Percentiles rank a stretch among this genome's conserved stretches.
phyloP scores from a whole-genome alignment of 2,113 vertebrate genomes.

The Gavialis gangeticus region DNA sequence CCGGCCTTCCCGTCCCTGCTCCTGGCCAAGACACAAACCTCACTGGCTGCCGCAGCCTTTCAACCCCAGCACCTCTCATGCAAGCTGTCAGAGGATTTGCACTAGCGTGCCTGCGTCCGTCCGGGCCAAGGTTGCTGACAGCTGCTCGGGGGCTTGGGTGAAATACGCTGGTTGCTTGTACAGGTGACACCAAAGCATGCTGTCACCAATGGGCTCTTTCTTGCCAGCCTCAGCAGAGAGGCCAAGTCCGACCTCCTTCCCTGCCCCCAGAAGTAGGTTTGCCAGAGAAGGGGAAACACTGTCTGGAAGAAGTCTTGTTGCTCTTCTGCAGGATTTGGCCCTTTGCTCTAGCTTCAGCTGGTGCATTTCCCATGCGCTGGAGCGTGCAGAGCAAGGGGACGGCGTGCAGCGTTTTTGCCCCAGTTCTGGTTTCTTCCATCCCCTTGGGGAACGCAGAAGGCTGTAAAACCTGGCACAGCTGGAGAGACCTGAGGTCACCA shows the following conservation, averaged over 20 bases:
- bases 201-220: fast-evolving
- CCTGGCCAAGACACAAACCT: not conserved
- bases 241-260: not conserved
- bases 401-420: fast-evolving
- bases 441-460: not conserved
- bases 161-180: not conserved
- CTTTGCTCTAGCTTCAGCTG: no score
- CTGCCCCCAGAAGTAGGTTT: not conserved
- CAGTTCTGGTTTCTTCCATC: fast-evolving
- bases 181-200: not conserved
- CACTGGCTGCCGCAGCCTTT: not conserved
- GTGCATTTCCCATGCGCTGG: not conserved
- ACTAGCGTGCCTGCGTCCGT: fast-evolving
- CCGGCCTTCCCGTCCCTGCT: not conserved
- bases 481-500: no score
- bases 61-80: fast-evolving
- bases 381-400: no score
- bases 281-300: not conserved
- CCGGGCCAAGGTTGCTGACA: not conserved
- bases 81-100: fast-evolving
- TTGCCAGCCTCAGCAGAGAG: not conserved
- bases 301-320: not conserved
- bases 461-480: fast-evolving
- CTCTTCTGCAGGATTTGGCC: fast-evolving
- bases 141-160: not conserved